Percentiles rank a stretch among this genome's conserved stretches.
phyloP scores from a whole-genome alignment of 92 coral and sea anemone species.

The Blastomussa wellsi region DNA sequence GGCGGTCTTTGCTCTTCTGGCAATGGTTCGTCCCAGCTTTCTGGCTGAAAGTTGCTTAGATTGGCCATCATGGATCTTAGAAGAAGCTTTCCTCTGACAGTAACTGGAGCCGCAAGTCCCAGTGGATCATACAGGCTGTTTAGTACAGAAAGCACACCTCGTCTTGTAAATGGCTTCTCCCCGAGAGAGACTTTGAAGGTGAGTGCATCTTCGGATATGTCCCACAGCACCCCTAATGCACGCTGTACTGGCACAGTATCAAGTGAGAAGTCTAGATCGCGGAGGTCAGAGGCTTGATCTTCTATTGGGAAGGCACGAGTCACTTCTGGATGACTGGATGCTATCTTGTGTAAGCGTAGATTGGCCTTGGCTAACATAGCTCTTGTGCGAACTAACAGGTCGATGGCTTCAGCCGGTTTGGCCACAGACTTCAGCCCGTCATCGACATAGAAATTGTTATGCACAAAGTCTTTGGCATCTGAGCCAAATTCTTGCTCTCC shows the following conservation, averaged over 20 bases:
- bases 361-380: constrained; percentile 21
- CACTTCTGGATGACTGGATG: constrained; percentile 15
- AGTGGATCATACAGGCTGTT: constrained; percentile 42
- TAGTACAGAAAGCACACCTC: constrained; percentile 16
- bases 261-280: constrained; percentile 7
- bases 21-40: background rate
- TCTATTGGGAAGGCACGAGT: constrained; percentile 15
- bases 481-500: background rate
- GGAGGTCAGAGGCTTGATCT: constrained; percentile 6
- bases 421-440: background rate
- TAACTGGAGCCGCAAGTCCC: constrained; percentile 41
- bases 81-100: constrained; percentile 21
- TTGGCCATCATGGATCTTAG: constrained; percentile 6
- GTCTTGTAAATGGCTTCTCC: constrained; percentile 24
- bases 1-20: constrained; percentile 12
- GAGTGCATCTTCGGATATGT: constrained; percentile 25
- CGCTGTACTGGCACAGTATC: constrained; percentile 36
- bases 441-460: background rate
- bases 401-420: background rate
- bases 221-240: constrained; percentile 30
- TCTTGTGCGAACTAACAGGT: background rate
- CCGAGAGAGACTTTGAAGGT: constrained; percentile 11
- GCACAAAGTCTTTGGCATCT: background rate
- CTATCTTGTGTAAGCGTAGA: constrained; percentile 7
- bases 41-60: constrained; percentile 8